Evolutionary conservation across 1,140 invertebrate species (phyloP), one percentile per base, ranked within the genome.

Genomic region (Radopholus similis): DNA sequence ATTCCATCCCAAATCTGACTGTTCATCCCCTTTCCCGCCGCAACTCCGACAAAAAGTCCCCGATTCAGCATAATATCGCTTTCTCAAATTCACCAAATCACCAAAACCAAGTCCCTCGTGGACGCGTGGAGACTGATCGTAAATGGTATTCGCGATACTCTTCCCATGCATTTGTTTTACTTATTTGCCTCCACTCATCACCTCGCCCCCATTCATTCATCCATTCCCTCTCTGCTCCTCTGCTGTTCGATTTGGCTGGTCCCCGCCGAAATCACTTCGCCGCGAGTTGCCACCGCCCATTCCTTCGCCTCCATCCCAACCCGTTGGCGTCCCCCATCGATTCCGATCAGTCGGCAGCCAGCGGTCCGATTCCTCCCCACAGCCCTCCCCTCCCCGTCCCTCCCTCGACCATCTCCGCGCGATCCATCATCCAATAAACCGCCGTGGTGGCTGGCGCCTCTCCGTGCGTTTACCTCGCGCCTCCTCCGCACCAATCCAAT

Each of bases 391-490:
- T 62, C 42, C 11, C 30, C 49, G 40, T 58, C 47, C 32, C n/a
- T 49, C 35, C 18, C 58, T 60, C 32, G 42, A 21, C 40, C 21
- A 32, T 49, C 35, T 40, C 58, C 49, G 32, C 40, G 40, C 40
- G 30, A 60, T 44, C 47, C 47, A 51, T 51, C 47, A 51, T 51
- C 40, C 13, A 28, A 62, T 49, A 51, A 62, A 62, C 40, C 28
- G 28, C 38, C 38, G 38, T 40, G 32, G 11, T 26, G 18, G 49
- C 11, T 40, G 40, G 35, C 2, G 37, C 58, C n/a, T 4, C 44
- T 26, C 5, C 37, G 5, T 44, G 15, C 57, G 30, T 30, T 60
- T 9, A 44, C 37, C 34, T 47, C 58, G 32, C 58, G 23, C 47
- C 44, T 23, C 5, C 13, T 9, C 44, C 44, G 44, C 18, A 23